phyloP scores from a whole-genome alignment of 30 jellyfish, hydroid and myxozoan genomes.

The Pseudorhiza aurosa region DNA sequence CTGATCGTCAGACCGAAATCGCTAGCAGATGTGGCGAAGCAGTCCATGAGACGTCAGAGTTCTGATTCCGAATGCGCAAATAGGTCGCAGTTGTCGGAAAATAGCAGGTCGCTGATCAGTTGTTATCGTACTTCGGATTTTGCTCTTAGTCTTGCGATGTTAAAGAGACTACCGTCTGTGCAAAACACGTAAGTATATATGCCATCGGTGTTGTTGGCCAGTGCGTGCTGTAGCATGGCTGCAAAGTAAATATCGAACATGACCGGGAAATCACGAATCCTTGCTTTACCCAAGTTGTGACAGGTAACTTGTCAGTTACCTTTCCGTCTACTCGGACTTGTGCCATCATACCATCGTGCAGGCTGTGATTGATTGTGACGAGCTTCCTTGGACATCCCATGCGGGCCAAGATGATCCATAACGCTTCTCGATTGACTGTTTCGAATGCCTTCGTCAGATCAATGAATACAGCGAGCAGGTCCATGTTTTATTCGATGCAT shows the following conservation, averaged over 20 bases:
- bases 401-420: neutral
- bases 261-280: neutral
- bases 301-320: neutral
- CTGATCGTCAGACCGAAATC: too few species aligned
- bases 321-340: neutral
- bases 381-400: neutral
- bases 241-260: slow-evolving; percentile 25
- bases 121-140: too few species aligned
- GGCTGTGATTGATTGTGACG: neutral
- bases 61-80: too few species aligned
- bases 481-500: slow-evolving; percentile 5
- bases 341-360: neutral
- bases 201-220: neutral
- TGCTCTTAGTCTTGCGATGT: too few species aligned
- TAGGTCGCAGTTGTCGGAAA: too few species aligned
- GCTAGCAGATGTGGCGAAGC: too few species aligned
- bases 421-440: neutral
- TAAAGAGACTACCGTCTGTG: too few species aligned
- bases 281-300: neutral
- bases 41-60: too few species aligned
- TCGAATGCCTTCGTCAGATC: neutral
- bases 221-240: neutral
- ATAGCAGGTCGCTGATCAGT: too few species aligned
- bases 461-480: too few species aligned
- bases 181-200: neutral